Conservation (phyloP, 2,888 invertebrate species). For the Neoaliturus tenellus region DNA sequence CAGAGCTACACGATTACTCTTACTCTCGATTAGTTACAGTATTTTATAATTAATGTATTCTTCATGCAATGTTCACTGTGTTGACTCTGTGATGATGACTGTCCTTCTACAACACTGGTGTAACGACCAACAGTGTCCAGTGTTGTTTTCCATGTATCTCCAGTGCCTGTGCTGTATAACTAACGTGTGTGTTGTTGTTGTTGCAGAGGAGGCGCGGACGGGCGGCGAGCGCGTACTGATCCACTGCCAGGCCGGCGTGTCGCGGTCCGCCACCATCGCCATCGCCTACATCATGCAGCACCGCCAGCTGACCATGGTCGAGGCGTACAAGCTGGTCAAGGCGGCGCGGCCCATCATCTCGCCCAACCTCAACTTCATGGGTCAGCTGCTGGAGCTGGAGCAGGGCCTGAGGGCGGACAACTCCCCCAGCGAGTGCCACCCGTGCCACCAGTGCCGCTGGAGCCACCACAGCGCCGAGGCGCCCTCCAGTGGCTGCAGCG, state of each 20-base stretch:
- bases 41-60: no score
- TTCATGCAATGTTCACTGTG: no score
- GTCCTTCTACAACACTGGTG: no score
- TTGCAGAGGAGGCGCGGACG: constrained; percentile 84
- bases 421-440: constrained; percentile 59
- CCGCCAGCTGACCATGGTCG: constrained; percentile 87
- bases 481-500: constrained; percentile 76
- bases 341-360: constrained; percentile 92
- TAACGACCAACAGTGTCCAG: no score
- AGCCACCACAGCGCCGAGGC: constrained; percentile 75
- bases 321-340: constrained; percentile 92
- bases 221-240: constrained; percentile 86
- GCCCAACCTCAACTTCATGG: constrained; percentile 96
- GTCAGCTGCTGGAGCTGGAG: constrained; percentile 90
- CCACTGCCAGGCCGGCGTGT: constrained; percentile 97
- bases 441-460: constrained; percentile 75
- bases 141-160: no score
- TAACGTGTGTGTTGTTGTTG: constrained; percentile 52
- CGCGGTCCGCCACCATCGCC: constrained; percentile 95
- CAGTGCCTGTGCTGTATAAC: background rate
- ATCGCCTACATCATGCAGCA: constrained; percentile 97
- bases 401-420: constrained; percentile 77
- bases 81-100: no score
- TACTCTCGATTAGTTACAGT: no score
- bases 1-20: no score